A percentile compares a stretch with the other conserved stretches of the same genome.
phyloP scores from a whole-genome alignment of 2,888 invertebrate genomes.

The Cephonodes hylas region DNA sequence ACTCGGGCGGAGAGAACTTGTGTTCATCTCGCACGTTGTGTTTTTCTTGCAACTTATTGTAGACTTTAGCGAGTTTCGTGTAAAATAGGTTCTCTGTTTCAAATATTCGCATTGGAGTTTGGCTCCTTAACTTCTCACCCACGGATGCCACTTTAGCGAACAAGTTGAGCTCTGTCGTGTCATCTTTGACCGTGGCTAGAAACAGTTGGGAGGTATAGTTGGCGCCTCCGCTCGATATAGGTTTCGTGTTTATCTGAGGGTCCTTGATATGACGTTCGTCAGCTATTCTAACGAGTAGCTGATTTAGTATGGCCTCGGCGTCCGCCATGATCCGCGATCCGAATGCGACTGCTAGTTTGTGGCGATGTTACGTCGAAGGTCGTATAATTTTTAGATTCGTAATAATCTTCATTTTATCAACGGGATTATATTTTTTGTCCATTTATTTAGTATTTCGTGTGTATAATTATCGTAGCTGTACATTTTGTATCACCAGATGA shows the following conservation, averaged over 20 bases:
- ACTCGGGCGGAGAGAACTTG: conserved; percentile 26
- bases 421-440: too few species aligned
- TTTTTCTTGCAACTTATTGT: conserved; percentile 28
- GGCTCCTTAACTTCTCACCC: conserved; percentile 27
- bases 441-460: too few species aligned
- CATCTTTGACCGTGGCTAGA: neutral
- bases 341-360: neutral
- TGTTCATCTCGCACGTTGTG: conserved; percentile 29
- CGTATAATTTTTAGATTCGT: too few species aligned
- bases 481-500: too few species aligned
- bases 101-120: conserved; percentile 20
- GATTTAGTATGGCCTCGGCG: neutral
- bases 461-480: too few species aligned
- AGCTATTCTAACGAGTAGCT: conserved; percentile 1
- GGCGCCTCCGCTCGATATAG: conserved; percentile 7
- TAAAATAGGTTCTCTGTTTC: conserved; percentile 33
- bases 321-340: neutral
- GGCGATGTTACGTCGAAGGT: too few species aligned
- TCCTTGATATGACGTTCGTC: neutral
- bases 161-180: conserved; percentile 13
- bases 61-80: conserved; percentile 25
- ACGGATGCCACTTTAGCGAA: conserved; percentile 32
- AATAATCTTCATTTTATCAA: too few species aligned
- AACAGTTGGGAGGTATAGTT: conserved; percentile 11
- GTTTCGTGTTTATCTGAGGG: neutral